phyloP scores from a whole-genome alignment of 2,888 invertebrate genomes.

The Temnothorax unifasciatus region DNA sequence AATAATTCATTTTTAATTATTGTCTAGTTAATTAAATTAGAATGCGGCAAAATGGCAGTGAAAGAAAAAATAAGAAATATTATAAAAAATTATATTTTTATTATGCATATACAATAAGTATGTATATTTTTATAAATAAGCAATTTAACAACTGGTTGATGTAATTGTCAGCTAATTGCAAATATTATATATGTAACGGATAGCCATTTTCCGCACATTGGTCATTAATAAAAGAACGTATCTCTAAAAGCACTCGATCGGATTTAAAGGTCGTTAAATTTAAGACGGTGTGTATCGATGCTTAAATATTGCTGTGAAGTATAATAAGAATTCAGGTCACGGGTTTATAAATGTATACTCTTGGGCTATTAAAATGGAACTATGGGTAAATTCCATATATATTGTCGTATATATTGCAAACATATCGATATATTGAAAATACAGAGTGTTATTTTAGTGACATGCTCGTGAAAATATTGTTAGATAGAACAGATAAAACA shows the following conservation, averaged over 20 bases:
- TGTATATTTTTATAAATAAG: slow-evolving; percentile 59
- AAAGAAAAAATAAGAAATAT: not conserved
- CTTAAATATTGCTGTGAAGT: slow-evolving; percentile 6
- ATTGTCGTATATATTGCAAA: slow-evolving; percentile 20
- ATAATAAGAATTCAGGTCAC: slow-evolving; percentile 36
- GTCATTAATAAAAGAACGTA: slow-evolving; percentile 63
- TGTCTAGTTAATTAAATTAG: not conserved
- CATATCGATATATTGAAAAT: slow-evolving; percentile 30
- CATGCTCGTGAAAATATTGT: slow-evolving; percentile 1
- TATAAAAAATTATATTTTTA: slow-evolving; percentile 30
- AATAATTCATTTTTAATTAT: not conserved
- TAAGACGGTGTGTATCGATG: slow-evolving; percentile 14
- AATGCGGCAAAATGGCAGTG: not conserved
- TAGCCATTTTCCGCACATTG: slow-evolving; percentile 55
- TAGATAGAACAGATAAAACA: slow-evolving; percentile 16
- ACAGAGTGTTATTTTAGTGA: slow-evolving; percentile 25
- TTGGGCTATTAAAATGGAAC: slow-evolving; percentile 32
- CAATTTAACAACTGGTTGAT: slow-evolving; percentile 40
- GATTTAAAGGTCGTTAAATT: slow-evolving; percentile 27
- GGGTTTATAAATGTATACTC: slow-evolving; percentile 13
- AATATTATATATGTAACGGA: slow-evolving; percentile 58
- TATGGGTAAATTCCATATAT: slow-evolving; percentile 1
- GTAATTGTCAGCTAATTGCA: not conserved
- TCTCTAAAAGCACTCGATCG: slow-evolving; percentile 15
- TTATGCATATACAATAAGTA: slow-evolving; percentile 65